Evolutionary conservation across 2,113 vertebrate species (phyloP).

Genomic region (Sturnira hondurensis): DNA sequence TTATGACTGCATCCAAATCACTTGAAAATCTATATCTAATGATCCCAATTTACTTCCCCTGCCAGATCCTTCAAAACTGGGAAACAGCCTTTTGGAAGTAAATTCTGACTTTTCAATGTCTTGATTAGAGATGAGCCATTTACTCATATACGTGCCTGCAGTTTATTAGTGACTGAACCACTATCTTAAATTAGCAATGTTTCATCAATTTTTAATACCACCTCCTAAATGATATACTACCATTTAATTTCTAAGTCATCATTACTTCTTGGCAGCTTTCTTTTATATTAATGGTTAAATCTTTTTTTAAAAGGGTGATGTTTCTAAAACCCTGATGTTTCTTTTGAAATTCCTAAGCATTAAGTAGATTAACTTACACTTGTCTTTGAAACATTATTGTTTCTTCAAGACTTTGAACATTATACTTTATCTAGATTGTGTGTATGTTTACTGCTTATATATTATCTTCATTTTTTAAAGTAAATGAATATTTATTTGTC

Average conservation of each 20-base stretch:
- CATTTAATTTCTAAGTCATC: slow-evolving; percentile 4
- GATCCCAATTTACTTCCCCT: slow-evolving; percentile 26
- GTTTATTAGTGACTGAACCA: neutral
- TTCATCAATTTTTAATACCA: neutral
- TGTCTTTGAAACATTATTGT: neutral
- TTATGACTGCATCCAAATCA: slow-evolving; percentile 19
- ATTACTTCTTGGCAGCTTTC: neutral
- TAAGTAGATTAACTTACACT: neutral
- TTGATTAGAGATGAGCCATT: slow-evolving; percentile 20
- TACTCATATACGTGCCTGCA: neutral
- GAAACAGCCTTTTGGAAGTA: neutral
- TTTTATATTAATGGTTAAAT: neutral
- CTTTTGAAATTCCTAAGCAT: slow-evolving; percentile 19
- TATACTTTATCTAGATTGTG: neutral
- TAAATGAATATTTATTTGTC: neutral
- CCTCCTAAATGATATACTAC: neutral
- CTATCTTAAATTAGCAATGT: neutral
- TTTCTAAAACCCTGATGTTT: neutral
- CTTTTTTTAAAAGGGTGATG: neutral
- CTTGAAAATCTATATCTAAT: slow-evolving; percentile 51
- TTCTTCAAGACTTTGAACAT: neutral
- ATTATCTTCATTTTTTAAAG: neutral
- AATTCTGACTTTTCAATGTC: slow-evolving; percentile 13
- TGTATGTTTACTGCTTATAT: neutral
- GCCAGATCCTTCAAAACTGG: slow-evolving; percentile 36